Evolutionary conservation across 2,113 vertebrate genomes (phyloP).

Genomic region (Oncorhynchus kisutch): DNA sequence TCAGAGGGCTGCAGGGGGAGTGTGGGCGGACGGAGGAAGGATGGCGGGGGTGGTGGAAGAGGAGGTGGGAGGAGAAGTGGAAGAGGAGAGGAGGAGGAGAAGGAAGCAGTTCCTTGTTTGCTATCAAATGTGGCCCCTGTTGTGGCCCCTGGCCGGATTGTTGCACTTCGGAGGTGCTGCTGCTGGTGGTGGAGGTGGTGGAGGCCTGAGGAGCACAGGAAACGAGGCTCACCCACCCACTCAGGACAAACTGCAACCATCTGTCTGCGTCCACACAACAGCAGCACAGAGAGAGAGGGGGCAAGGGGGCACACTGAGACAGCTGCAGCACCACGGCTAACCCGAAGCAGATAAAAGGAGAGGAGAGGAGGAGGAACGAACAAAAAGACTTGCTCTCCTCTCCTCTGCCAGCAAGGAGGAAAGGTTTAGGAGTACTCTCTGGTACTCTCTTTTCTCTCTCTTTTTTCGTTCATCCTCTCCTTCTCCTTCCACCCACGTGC

Average conservation of each 20-base stretch:
- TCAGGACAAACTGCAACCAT: slow-evolving; percentile 76
- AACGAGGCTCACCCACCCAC: slow-evolving; percentile 87
- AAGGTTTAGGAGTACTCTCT: slow-evolving; percentile 60
- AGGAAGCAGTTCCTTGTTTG: slow-evolving; percentile 78
- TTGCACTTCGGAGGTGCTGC: slow-evolving; percentile 42
- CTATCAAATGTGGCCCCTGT: slow-evolving; percentile 72
- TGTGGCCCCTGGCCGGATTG: slow-evolving; percentile 72
- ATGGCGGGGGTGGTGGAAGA: slow-evolving; percentile 33
- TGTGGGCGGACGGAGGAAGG: slow-evolving; percentile 63
- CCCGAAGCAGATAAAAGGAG: slow-evolving; percentile 60
- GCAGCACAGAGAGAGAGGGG: slow-evolving; percentile 71
- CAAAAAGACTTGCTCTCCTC: slow-evolving; percentile 60
- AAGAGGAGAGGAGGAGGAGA: slow-evolving; percentile 58
- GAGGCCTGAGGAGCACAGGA: slow-evolving; percentile 92
- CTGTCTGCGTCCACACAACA: slow-evolving; percentile 62
- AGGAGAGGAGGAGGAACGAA: slow-evolving; percentile 31
- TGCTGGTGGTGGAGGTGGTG: slow-evolving; percentile 75
- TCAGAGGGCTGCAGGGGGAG: slow-evolving; percentile 56
- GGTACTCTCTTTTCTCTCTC: slow-evolving; percentile 59
- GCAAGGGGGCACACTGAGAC: slow-evolving; percentile 66
- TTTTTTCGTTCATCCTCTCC: slow-evolving; percentile 46
- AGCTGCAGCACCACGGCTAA: slow-evolving; percentile 65
- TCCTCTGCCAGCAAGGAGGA: slow-evolving; percentile 66
- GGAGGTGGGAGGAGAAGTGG: slow-evolving; percentile 19
- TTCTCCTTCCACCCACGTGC: slow-evolving; percentile 74